A percentile compares a stretch with the other conserved stretches of the same genome.
Evolutionary conservation across 2,113 vertebrate species (phyloP).

Genomic region (Azemiops feae): DNA sequence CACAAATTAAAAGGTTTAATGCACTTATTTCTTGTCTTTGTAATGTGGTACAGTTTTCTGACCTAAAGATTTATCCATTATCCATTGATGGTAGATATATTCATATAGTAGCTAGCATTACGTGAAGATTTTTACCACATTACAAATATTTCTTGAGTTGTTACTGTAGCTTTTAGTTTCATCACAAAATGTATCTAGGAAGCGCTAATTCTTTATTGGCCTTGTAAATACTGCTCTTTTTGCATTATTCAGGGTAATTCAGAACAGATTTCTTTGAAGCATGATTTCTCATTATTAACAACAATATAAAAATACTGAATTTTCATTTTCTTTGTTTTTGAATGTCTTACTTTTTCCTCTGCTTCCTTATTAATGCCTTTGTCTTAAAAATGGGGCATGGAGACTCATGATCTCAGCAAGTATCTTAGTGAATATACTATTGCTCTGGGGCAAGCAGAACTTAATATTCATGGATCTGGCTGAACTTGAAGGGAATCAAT

Average conservation of each 20-base stretch:
- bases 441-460: conserved; percentile 76
- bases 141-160: conserved; percentile 27
- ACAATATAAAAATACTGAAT: conserved; percentile 58
- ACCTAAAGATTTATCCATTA: neutral
- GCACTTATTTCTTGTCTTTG: neutral
- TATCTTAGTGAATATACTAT: conserved; percentile 77
- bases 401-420: conserved; percentile 81
- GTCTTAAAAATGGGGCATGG: conserved; percentile 73
- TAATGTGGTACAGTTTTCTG: neutral
- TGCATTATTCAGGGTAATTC: conserved; percentile 59
- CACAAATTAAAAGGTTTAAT: neutral
- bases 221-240: conserved; percentile 35
- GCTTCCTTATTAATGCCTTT: conserved; percentile 72
- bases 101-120: neutral
- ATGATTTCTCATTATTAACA: conserved; percentile 38
- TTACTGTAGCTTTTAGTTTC: conserved; percentile 22
- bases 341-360: conserved; percentile 58
- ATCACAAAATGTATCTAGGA: conserved; percentile 12
- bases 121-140: neutral
- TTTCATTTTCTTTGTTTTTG: conserved; percentile 63
- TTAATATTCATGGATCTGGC: conserved; percentile 78
- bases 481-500: conserved; percentile 71
- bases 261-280: conserved; percentile 56
- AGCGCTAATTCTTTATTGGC: conserved; percentile 30
- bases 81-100: neutral